Base-by-base conservation (phyloP, 2,797 vertebrate species). In the Sardinella longiceps region DNA sequence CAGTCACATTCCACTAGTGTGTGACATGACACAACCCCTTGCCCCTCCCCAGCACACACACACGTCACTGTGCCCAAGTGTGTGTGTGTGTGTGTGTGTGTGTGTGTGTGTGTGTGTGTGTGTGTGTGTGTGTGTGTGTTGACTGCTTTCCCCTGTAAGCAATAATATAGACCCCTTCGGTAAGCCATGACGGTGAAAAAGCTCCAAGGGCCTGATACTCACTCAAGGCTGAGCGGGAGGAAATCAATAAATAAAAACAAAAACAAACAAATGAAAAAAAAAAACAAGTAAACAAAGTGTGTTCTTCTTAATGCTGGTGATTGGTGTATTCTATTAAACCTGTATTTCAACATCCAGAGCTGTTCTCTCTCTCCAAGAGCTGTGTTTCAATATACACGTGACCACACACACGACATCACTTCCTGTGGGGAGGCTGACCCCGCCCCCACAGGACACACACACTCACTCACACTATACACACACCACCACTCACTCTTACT, bases 151-250 rank as follows among this genome's bases (percentile, higher is more conserved):
- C 87, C 90, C 96, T n/a, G 96, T 98, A 98, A 99, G 98, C 98
- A 99, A 99, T 99, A 99, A 99, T 99, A 99, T 99, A 94, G 93
- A 95, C 95, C 88, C n/a, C 94, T 96, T 95, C 87, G 85, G 82
- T 90, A 88, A 92, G 88, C 90, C 89, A 89, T 91, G 89, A 83
- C 18, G 60, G 87, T 84, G 83, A 84, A 85, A 11, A 5, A 28
- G 18, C 80, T 81, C 80, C 30, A 85, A 88, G 80, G 93, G 92
- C 93, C 93, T 92, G 91, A 93, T 93, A 93, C 93, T 77, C 81
- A 85, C 87, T 80, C 77, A 56, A 87, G 81, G 84, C 84, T 63
- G 85, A 84, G 80, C 83, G 58, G 74, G 74, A 85, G 82, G 94
- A 93, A 74, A 74, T 5, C 20, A 74, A 74, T 74, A 39, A 33